Percentiles rank a stretch among this genome's conserved stretches.
Evolutionary conservation across 2,797 vertebrate genomes (phyloP).

Genomic region (Xyrichtys novacula): DNA sequence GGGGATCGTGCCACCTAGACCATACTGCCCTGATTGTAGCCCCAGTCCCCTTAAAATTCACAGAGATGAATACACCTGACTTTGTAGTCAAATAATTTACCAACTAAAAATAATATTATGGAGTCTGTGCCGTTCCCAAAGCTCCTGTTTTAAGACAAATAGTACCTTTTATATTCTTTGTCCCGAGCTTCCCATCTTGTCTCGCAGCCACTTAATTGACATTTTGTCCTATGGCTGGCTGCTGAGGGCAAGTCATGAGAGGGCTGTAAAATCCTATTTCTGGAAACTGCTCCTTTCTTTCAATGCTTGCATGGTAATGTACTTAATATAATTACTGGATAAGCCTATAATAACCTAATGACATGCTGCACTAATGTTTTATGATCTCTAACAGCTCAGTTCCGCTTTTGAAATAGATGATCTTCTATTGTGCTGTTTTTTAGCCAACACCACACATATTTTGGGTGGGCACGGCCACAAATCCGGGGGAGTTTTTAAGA

Average conservation of each 20-base stretch:
- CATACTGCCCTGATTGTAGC: neutral
- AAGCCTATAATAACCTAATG: constrained; percentile 76
- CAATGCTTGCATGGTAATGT: constrained; percentile 60
- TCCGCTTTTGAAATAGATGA: constrained; percentile 71
- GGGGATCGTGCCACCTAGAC: neutral
- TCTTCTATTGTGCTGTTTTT: constrained; percentile 71
- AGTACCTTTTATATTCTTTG: constrained; percentile 21
- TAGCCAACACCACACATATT: constrained; percentile 67
- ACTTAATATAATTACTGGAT: constrained; percentile 78
- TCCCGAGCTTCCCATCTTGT: constrained; percentile 39
- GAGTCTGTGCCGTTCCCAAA: constrained; percentile 21
- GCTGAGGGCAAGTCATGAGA: constrained; percentile 56
- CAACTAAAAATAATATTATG: neutral
- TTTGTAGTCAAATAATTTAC: neutral
- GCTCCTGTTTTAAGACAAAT: constrained; percentile 29
- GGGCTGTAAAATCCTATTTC: constrained; percentile 72
- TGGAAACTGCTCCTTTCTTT: constrained; percentile 57
- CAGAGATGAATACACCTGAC: constrained; percentile 2
- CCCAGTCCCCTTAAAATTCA: constrained; percentile 3
- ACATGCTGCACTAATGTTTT: constrained; percentile 77
- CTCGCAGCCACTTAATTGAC: constrained; percentile 58
- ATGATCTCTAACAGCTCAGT: constrained; percentile 77
- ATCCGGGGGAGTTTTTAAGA: constrained; percentile 76
- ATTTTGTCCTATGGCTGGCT: constrained; percentile 62
- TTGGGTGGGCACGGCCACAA: constrained; percentile 67